A percentile compares a stretch with the other conserved stretches of the same genome.
phyloP scores from a whole-genome alignment of 2,113 vertebrate genomes.

The Hyaena hyaena region DNA sequence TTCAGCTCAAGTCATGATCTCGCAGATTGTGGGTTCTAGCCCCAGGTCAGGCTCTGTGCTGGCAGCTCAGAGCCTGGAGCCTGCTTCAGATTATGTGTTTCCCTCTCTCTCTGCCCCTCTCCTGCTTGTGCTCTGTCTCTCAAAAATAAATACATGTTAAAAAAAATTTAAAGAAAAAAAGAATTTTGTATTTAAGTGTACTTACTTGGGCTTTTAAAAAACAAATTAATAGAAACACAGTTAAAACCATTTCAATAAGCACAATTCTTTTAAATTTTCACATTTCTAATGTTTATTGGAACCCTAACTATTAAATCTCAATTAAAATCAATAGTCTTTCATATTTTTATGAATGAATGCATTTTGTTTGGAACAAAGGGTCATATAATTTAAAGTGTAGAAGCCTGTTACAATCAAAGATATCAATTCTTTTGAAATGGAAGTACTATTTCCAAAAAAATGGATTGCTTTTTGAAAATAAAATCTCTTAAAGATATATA shows the following conservation, averaged over 20 bases:
- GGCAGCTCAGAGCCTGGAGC: too few species aligned
- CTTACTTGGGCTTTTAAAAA: slow-evolving; percentile 49
- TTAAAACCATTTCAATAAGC: slow-evolving; percentile 63
- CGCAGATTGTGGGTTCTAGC: too few species aligned
- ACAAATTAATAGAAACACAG: slow-evolving; percentile 53
- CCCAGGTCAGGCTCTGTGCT: too few species aligned
- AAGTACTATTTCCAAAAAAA: slow-evolving; percentile 62
- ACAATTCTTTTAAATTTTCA: slow-evolving; percentile 75
- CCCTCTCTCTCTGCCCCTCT: too few species aligned
- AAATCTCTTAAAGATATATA: slow-evolving; percentile 72
- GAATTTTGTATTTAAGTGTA: slow-evolving; percentile 24
- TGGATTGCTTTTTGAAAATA: slow-evolving; percentile 32
- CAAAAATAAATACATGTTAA: too few species aligned
- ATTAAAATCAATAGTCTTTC: slow-evolving; percentile 72
- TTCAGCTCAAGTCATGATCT: too few species aligned
- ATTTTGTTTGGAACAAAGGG: slow-evolving; percentile 73
- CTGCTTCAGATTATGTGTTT: too few species aligned
- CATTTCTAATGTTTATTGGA: slow-evolving; percentile 72
- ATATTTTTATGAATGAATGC: slow-evolving; percentile 74
- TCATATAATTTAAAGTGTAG: slow-evolving; percentile 76
- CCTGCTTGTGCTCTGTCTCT: too few species aligned
- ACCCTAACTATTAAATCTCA: slow-evolving; percentile 71
- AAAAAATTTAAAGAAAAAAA: neutral
- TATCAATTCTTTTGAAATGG: slow-evolving; percentile 75
- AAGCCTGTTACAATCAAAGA: slow-evolving; percentile 69